Percentiles rank a stretch among this genome's conserved stretches.
Evolutionary conservation across 2,797 vertebrate species (phyloP).

Genomic region (Buphagus erythrorhynchus): DNA sequence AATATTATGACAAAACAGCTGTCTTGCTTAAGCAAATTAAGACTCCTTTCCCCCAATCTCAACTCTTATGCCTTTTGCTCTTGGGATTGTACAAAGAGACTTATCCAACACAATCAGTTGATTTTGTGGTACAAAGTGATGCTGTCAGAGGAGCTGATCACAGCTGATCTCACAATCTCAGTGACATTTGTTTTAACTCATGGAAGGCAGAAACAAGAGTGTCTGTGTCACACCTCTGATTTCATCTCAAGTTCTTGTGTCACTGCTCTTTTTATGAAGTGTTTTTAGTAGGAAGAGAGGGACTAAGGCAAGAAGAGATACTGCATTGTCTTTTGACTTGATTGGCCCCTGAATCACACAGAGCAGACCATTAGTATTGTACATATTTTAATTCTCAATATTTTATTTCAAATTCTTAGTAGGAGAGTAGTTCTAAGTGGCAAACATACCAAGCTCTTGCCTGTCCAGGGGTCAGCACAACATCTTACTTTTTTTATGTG

Average conservation of each 20-base stretch:
- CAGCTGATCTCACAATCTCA: neutral
- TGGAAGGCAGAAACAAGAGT: neutral
- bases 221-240: neutral
- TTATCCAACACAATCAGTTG: neutral
- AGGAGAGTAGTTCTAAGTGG: neutral
- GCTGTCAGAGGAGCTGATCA: neutral
- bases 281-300: neutral
- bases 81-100: neutral
- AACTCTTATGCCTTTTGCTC: neutral
- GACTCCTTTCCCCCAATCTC: neutral
- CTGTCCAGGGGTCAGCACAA: neutral
- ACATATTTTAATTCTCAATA: neutral
- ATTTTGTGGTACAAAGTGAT: neutral
- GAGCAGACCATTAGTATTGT: neutral
- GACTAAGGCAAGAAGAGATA: neutral
- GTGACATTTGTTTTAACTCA: neutral
- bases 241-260: neutral
- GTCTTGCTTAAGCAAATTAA: neutral
- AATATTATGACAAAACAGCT: neutral
- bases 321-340: neutral
- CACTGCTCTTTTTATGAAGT: neutral
- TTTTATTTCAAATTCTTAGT: neutral
- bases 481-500: neutral
- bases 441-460: neutral
- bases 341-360: rapidly evolving